Conservation (phyloP, 2,888 invertebrate species). For the Tipula confusa region DNA sequence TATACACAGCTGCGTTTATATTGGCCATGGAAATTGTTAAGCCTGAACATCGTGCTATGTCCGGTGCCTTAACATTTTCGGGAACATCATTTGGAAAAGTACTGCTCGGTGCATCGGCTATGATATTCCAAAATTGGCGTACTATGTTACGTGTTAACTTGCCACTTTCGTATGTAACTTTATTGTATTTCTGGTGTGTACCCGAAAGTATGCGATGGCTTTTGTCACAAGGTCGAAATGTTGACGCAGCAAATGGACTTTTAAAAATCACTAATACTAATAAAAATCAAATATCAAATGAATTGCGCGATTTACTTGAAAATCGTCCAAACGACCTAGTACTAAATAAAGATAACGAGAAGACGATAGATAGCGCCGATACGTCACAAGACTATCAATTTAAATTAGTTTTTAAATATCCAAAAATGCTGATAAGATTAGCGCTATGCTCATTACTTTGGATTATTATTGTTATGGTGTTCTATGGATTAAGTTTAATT, state of each 20-base stretch:
- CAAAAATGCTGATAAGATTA: constrained; percentile 27
- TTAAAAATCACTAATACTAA: constrained; percentile 58
- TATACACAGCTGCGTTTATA: constrained; percentile 64
- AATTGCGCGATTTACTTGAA: neutral
- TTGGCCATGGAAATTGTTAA: constrained; percentile 71
- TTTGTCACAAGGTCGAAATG: constrained; percentile 53
- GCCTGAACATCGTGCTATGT: constrained; percentile 61
- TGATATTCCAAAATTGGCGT: constrained; percentile 50
- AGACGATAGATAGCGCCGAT: neutral
- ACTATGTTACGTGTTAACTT: constrained; percentile 57
- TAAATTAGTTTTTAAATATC: neutral
- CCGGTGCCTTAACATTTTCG: constrained; percentile 60
- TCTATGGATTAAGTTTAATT: constrained; percentile 68
- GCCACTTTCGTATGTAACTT: constrained; percentile 59
- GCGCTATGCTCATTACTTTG: constrained; percentile 63
- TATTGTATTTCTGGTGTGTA: constrained; percentile 60
- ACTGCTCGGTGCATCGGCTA: constrained; percentile 57
- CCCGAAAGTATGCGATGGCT: constrained; percentile 53
- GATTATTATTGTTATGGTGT: constrained; percentile 67
- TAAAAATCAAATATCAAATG: neutral
- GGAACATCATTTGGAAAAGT: constrained; percentile 64
- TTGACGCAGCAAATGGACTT: constrained; percentile 54
- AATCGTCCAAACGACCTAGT: neutral
- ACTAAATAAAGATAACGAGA: neutral
- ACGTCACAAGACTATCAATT: neutral